phyloP scores from a whole-genome alignment of 2,888 invertebrate genomes.

The Scaptomyza flava region DNA sequence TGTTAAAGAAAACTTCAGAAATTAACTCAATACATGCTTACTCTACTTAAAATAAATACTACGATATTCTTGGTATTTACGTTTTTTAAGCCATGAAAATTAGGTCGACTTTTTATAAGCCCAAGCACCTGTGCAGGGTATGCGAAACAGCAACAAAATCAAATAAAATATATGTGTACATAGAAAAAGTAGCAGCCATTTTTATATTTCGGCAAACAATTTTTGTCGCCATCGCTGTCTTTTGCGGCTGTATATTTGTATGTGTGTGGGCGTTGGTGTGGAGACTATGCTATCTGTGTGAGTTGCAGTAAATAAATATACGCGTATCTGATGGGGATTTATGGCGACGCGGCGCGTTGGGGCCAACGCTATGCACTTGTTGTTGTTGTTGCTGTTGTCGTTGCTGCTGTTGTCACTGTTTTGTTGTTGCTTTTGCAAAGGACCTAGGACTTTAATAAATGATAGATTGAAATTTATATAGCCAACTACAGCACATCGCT shows the following conservation, averaged over 20 bases:
- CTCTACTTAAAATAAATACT: too few species aligned
- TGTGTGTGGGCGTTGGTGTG: conserved; percentile 29
- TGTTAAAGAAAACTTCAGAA: neutral
- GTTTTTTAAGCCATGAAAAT: too few species aligned
- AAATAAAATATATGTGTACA: conserved; percentile 56
- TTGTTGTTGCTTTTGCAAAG: conserved; percentile 49
- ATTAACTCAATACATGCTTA: too few species aligned
- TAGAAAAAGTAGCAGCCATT: conserved; percentile 65
- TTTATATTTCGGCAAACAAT: conserved; percentile 76
- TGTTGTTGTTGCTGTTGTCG: conserved; percentile 30
- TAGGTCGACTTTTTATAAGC: neutral
- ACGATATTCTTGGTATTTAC: too few species aligned
- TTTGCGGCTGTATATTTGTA: conserved; percentile 21
- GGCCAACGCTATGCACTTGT: conserved; percentile 52
- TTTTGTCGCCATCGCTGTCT: conserved; percentile 71
- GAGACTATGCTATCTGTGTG: conserved; percentile 37
- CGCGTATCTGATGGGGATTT: conserved; percentile 80
- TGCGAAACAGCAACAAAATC: conserved; percentile 38
- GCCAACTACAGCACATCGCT: conserved; percentile 29
- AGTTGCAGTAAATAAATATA: conserved; percentile 79
- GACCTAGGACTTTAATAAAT: conserved; percentile 78
- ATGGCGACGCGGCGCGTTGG: conserved; percentile 71
- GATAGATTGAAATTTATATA: conserved; percentile 80
- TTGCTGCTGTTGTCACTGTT: conserved; percentile 3
- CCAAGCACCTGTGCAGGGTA: conserved; percentile 46